Evolutionary conservation across 2,797 vertebrate species (phyloP), one percentile per base, ranked within the genome.

Genomic region (Nannoperca obscura): DNA sequence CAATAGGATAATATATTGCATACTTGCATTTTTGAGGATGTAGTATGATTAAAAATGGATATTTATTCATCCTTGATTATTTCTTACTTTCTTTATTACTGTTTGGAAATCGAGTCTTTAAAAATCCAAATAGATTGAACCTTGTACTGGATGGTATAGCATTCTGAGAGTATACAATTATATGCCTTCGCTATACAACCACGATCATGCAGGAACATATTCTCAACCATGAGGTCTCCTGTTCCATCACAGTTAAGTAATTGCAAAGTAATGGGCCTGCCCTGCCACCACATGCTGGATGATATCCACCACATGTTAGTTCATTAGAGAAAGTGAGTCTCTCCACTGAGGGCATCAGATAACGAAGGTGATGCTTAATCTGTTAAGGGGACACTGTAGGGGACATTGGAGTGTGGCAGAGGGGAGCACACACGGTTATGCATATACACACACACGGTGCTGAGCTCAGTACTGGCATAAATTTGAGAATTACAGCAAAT

Each of bases 271-370:
- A 89, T 82, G 77, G 53, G 30, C 24, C 57, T n/a, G 32, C 59
- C 49, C 61, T 64, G 78, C 27, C 46, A 55, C 47, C 82, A 68
- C 79, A 70, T 38, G 71, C 79, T 76, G 58, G 59, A 75, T 57
- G 77, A 89, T 74, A 84, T 59, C 70, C 62, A 63, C 63, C 82
- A 84, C 90, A 88, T 88, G 90, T 85, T 79, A 40, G 80, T 67
- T 86, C 81, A 84, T 92, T 89, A 88, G 80, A 77, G 78, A 74
- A 78, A 86, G 86, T 85, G 84, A 80, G 64, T 42, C 27, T 60
- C 79, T 85, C 65, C 67, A 52, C 47, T 20, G 67, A 78, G 80
- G 78, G 82, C 70, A 82, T 88, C 86, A 80, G 78, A 87, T 90
- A 90, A 90, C 75, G 1, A 62, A 68, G 84, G 53, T 32, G 73